Conservation (phyloP, 2,113 vertebrate genomes). For the Hemiprocne comata region DNA sequence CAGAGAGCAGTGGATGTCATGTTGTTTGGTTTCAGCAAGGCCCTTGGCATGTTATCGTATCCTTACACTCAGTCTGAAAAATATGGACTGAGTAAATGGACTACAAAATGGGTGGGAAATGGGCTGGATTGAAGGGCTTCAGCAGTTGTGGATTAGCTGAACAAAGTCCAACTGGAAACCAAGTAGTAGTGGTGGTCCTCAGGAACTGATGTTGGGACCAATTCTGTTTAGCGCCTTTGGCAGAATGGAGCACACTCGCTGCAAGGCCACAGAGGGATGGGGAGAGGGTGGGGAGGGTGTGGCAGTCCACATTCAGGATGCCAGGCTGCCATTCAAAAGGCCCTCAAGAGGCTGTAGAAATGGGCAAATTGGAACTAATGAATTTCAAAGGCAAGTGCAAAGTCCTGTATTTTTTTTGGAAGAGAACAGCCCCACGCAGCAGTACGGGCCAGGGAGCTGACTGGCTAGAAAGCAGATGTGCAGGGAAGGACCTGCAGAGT, state of each 20-base stretch:
- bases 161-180: background rate
- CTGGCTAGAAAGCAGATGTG: background rate
- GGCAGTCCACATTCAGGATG: background rate
- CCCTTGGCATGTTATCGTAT: background rate
- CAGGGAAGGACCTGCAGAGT: background rate
- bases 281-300: background rate
- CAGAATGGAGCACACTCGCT: background rate
- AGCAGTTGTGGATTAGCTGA: background rate
- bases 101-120: background rate
- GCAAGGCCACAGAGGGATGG: background rate
- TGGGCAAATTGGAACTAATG: background rate
- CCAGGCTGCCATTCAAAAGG: background rate
- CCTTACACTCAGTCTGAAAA: background rate
- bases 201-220: background rate
- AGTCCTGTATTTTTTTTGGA: background rate
- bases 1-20: background rate
- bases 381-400: background rate
- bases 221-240: background rate
- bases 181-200: background rate
- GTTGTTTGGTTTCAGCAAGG: background rate
- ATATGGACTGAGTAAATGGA: background rate
- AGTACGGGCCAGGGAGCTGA: background rate
- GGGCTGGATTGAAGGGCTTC: background rate
- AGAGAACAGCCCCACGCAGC: accelerated
- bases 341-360: background rate